phyloP scores from a whole-genome alignment of 2,113 vertebrate species.

The Ibidorhyncha struthersii region DNA sequence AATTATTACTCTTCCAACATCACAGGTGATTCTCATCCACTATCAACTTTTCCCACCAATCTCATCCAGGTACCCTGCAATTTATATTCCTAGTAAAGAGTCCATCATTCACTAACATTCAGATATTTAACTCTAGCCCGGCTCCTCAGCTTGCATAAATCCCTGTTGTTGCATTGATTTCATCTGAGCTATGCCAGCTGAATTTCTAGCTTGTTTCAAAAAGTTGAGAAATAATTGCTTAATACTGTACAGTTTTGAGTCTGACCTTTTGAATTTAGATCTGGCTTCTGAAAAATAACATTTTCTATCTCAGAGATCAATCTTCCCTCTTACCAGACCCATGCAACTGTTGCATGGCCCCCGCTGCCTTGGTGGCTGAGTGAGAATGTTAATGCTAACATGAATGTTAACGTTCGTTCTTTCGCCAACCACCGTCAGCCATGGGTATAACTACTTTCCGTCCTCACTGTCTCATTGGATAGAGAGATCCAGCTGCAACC shows the following conservation, averaged over 20 bases:
- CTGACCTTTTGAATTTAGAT: conserved; percentile 36
- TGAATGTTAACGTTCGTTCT: background rate
- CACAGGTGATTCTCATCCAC: background rate
- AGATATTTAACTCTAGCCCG: background rate
- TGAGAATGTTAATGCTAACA: background rate
- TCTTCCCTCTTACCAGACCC: conserved; percentile 20
- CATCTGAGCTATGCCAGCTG: background rate
- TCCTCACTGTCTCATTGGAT: background rate
- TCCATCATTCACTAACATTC: background rate
- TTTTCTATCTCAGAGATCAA: conserved; percentile 31
- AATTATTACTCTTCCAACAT: background rate
- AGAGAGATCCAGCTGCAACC: background rate
- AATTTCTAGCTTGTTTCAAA: conserved; percentile 2
- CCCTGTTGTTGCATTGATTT: conserved; percentile 17
- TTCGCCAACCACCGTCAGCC: background rate
- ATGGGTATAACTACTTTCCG: background rate
- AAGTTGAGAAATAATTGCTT: conserved; percentile 10
- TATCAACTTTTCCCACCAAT: background rate
- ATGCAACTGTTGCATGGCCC: background rate
- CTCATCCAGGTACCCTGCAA: background rate
- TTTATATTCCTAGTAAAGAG: background rate
- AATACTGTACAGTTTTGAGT: background rate
- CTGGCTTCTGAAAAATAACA: conserved; percentile 4
- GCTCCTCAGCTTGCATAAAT: background rate
- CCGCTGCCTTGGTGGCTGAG: background rate